These are phyloP conservation scores for Salmo trutta DNA, from an alignment of 2,797 vertebrate species.

Conservation along the genomic window DNA sequence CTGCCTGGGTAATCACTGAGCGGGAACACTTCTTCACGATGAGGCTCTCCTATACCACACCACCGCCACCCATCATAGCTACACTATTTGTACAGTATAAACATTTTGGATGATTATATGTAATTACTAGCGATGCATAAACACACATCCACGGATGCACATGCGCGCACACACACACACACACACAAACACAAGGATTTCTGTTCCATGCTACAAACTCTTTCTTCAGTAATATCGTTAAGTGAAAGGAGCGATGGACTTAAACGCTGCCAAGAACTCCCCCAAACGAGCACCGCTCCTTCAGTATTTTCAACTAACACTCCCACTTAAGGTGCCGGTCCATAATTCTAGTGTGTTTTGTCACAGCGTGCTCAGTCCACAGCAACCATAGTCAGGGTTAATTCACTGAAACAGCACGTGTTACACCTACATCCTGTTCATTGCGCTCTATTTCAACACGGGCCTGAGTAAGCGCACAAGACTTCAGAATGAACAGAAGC, in stretches of 20 bases:
- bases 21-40: slow-evolving; percentile 39
- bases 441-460: slow-evolving; percentile 39
- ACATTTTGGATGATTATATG: slow-evolving; percentile 72
- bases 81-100: slow-evolving; percentile 70
- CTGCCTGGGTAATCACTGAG: slow-evolving; percentile 47
- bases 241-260: slow-evolving; percentile 58
- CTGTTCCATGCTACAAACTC: slow-evolving; percentile 51
- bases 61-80: slow-evolving; percentile 54
- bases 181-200: slow-evolving; percentile 46
- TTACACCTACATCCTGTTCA: slow-evolving; percentile 27
- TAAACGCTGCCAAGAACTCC: slow-evolving; percentile 51
- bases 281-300: slow-evolving; percentile 60
- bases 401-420: slow-evolving; percentile 42
- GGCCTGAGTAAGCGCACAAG: slow-evolving; percentile 30
- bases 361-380: slow-evolving; percentile 24
- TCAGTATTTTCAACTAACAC: slow-evolving; percentile 57
- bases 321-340: slow-evolving; percentile 39
- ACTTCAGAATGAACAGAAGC: slow-evolving; percentile 35
- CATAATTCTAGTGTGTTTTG: slow-evolving; percentile 43
- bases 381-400: slow-evolving; percentile 33
- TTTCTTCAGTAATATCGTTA: slow-evolving; percentile 60
- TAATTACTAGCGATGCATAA: slow-evolving; percentile 62
- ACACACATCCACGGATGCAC: slow-evolving; percentile 38
- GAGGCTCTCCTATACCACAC: slow-evolving; percentile 37
- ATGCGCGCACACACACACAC: slow-evolving; percentile 27